Evolutionary conservation across 1,140 invertebrate species (phyloP).

Genomic region (Halictus rubicundus): DNA sequence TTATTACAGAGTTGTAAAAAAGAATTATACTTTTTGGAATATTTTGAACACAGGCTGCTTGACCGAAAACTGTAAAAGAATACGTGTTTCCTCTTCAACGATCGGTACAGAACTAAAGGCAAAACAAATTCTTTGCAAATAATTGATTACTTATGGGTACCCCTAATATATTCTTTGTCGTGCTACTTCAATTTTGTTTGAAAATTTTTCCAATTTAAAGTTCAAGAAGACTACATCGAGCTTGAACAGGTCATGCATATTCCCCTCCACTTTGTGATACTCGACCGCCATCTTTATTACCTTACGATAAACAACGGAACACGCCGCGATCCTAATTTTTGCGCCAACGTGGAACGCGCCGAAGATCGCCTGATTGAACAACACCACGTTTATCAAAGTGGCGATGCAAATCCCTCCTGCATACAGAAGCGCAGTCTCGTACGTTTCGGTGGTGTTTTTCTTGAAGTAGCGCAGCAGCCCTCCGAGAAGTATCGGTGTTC

Average conservation of each 20-base stretch:
- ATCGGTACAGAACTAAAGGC: too few relatives aligned
- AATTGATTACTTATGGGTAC: too few relatives aligned
- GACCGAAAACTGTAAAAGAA: too few relatives aligned
- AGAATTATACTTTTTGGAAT: too few relatives aligned
- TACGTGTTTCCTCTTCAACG: too few relatives aligned
- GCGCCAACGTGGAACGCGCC: slow-evolving; percentile 83
- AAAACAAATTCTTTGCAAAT: too few relatives aligned
- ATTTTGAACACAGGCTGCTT: too few relatives aligned
- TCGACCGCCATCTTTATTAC: slow-evolving; percentile 64
- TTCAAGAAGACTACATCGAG: too few relatives aligned
- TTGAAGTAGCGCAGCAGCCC: slow-evolving; percentile 81
- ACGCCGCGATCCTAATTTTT: slow-evolving; percentile 83
- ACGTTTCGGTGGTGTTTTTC: slow-evolving; percentile 67
- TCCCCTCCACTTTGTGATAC: not conserved
- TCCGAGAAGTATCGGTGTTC: slow-evolving; percentile 81
- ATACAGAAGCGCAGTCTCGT: slow-evolving; percentile 81
- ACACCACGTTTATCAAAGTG: slow-evolving; percentile 79
- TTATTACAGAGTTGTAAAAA: too few relatives aligned
- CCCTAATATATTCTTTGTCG: too few relatives aligned
- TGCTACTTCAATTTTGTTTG: too few relatives aligned
- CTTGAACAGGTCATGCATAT: not conserved
- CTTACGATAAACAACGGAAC: slow-evolving; percentile 86
- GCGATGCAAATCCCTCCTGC: slow-evolving; percentile 83
- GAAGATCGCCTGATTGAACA: slow-evolving; percentile 84
- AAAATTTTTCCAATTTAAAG: too few relatives aligned